Base-by-base conservation (phyloP, 1,140 invertebrate species). In the Magallana gigas region DNA sequence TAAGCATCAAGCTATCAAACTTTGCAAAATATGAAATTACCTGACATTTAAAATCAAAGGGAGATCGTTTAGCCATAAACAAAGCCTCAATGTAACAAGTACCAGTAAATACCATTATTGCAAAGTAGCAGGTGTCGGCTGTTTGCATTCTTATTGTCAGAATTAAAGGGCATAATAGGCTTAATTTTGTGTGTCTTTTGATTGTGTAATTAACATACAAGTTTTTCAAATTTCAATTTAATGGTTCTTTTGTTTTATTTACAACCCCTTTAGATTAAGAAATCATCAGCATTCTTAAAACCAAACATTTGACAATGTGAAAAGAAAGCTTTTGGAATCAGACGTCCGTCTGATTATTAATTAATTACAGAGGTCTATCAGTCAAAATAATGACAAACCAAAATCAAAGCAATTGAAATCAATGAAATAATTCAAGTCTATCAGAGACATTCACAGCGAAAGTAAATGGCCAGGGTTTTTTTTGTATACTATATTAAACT, bases 221-320 rank as follows among this genome's bases (percentile, higher is more conserved):
- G n/a, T n/a, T 71, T 71, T 71, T 71, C 16, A n/a, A 29, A 71
- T 71, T 11, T 71, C 6, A 6, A n/a, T 71, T 71, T 71, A 71
- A 71, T 71, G 64, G 23, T 18, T 71, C 64, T 62, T 68, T 23
- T 71, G n/a, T 71, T 71, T 71, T 23, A 71, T 71, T n/a, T 71
- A 71, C 64, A 71, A 71, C 64, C 64, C 64, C 64, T 71, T n/a
- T 29, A n/a, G 23, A 29, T 29, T 71, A 23, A 23, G 36, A n/a
- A 71, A 71, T 71, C 64, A 71, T n/a, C 11, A 71, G 64, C 64
- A 71, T 71, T 29, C n/a, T n/a, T 71, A 7, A 23, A 71, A 29
- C 64, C 23, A n/a, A n/a, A 29, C 18, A 71, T 62, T n/a, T 8
- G 11, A 71, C 64, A 71, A 68, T 71, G 64, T 71, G 64, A 71